Base-by-base conservation (phyloP, 2,797 vertebrate species). In the Ambastaia sidthimunki region DNA sequence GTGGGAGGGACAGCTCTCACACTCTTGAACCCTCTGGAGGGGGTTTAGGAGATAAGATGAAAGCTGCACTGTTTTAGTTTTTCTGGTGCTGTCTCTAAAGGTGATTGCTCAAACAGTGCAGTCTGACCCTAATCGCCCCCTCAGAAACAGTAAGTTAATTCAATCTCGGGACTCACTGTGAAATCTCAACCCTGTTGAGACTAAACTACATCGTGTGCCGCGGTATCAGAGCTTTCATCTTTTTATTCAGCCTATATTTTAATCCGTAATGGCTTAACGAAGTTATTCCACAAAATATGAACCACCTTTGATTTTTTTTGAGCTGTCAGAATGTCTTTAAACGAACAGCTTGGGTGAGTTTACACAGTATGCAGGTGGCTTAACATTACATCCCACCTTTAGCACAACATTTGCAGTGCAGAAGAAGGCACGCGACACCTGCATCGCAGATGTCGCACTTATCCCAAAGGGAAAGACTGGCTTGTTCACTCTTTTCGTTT, bases 381-480 rank as follows among this genome's bases (percentile, higher is more conserved):
- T 66, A 67, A 57, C 78, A 66, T 57, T 41, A 57, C 31, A 72
- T 55, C 59, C 62, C 50, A 10, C 70, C 19, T 54, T 59, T 28
- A 44, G 41, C 54, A 31, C 19, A 10, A 37, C 25, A 13, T 15
- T 18, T 63, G 59, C 47, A 7, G 48, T 37, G 19, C 31, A 23
- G 50, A 63, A 37, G 57, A 41, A 63, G 13, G 68, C 31, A 69
- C 7, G 13, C 37, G 34, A 72, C 76, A 84, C 76, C 82, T 82
- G 78, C 23, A 69, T 23, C 18, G 12, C 70, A 67, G 59, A 57
- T 73, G 77, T 65, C 59, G n/a, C 48, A 25, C 44, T 13, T 63
- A 13, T 48, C 19, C 68, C 18, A 0, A 71, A 50, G 82, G 54
- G 55, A 75, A 77, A 75, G 48, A 28, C 31, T 66, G 10, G 15